Conservation (phyloP, 2,113 vertebrate genomes). For the Eolophus roseicapilla region DNA sequence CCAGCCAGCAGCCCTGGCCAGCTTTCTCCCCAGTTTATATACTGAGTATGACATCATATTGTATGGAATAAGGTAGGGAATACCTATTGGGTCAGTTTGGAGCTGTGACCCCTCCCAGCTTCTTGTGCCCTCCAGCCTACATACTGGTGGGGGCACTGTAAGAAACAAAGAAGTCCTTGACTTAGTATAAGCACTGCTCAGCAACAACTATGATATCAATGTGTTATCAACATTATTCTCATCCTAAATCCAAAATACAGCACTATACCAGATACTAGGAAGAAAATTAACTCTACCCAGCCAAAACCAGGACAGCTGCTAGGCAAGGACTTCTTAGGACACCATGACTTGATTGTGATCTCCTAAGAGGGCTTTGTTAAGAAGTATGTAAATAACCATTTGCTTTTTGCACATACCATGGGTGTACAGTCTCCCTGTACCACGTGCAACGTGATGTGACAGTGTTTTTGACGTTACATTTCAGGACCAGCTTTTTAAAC, state of each 20-base stretch:
- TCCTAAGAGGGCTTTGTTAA: not conserved
- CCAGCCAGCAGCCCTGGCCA: not conserved
- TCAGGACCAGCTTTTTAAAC: constrained; percentile 8
- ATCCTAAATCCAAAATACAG: not conserved
- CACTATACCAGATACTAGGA: not conserved
- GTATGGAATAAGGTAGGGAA: not conserved
- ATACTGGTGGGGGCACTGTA: not conserved
- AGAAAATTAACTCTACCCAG: not conserved
- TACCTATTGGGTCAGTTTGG: too few relatives aligned
- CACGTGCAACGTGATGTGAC: not conserved
- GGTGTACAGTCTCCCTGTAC: not conserved
- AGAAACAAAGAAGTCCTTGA: not conserved
- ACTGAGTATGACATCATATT: not conserved
- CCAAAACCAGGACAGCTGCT: not conserved
- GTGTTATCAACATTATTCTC: not conserved
- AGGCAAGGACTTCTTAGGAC: not conserved
- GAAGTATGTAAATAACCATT: not conserved
- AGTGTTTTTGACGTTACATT: not conserved
- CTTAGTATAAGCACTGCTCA: not conserved
- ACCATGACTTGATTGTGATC: not conserved
- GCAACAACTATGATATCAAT: not conserved
- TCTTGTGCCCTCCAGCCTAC: too few relatives aligned
- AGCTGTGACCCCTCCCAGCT: too few relatives aligned
- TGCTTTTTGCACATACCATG: not conserved
- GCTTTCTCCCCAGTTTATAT: not conserved